Evolutionary conservation across 1,140 invertebrate genomes (phyloP).

Genomic region (Heliconius hewitsoni): DNA sequence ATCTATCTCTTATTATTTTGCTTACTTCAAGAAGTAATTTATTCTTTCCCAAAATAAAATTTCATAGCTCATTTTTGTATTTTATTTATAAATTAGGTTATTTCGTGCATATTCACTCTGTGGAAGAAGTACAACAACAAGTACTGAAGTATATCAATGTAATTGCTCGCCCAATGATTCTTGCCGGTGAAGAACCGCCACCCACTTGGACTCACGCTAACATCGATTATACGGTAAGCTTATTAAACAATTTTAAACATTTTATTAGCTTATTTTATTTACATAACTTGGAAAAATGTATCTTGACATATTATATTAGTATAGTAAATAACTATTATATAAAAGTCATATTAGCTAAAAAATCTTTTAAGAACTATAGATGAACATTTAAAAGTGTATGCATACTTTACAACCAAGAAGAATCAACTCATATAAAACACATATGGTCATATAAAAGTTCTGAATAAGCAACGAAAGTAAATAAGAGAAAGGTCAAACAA

Average conservation of each 20-base stretch:
- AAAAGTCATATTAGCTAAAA: too few relatives aligned
- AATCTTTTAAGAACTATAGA: too few relatives aligned
- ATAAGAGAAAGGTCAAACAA: constrained; percentile 4
- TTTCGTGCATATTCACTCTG: constrained; percentile 94
- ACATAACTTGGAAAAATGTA: too few relatives aligned
- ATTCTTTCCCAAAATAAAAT: too few relatives aligned
- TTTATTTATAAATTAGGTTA: constrained; percentile 82
- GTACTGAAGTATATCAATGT: constrained; percentile 96
- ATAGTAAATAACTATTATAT: too few relatives aligned
- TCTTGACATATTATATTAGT: too few relatives aligned
- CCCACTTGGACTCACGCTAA: constrained; percentile 95
- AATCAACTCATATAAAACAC: constrained; percentile 1
- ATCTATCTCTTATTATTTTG: too few relatives aligned
- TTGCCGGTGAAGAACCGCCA: constrained; percentile 88
- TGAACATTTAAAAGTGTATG: too few relatives aligned
- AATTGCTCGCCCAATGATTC: constrained; percentile 92
- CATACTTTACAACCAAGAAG: neutral
- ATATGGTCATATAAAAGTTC: neutral
- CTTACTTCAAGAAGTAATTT: neutral
- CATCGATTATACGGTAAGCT: constrained; percentile 89
- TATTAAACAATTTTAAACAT: neutral
- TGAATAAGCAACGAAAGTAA: constrained; percentile 4
- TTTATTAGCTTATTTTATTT: neutral
- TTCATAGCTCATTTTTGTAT: too few relatives aligned
- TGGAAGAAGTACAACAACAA: constrained; percentile 96